Base-by-base conservation (phyloP, 2,113 vertebrate species). In the Chlorodrepanis virens region DNA sequence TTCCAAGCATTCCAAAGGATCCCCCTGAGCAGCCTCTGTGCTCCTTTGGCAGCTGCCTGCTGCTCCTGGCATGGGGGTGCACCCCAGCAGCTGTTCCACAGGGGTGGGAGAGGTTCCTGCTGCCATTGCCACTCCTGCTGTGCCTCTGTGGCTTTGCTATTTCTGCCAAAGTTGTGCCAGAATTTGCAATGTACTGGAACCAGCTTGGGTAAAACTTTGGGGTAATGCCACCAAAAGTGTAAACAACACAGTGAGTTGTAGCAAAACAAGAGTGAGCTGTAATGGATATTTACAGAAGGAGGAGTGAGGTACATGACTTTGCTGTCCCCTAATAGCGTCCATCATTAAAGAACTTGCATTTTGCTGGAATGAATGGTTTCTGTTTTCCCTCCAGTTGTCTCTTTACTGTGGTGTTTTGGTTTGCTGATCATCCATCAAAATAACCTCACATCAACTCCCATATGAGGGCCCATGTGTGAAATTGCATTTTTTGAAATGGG, bases 121-220 rank as follows among this genome's bases (percentile, higher is more conserved):
- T 83, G 49, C 44, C 10, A 11, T 0, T 8, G 28, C 18, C 25
- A 10, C 17, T 50, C 35, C 25, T 52, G 47, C 52, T 50, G 11
- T 24, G 25, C 10, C 18, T 39, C 25, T 4, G 6, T n/a, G 50
- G 7, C 5, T 35, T 81, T 70, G 33, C 6, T 54, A 1, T 19
- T 78, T 70, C 29, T 78, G 29, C 14, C 23, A 29, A 53, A 80
- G 35, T 9, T 24, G 27, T 0, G 0, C 5, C 27, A 47, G 37
- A 27, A 10, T 70, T 65, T 1, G 1, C 15, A 39, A 12, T 0
- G 0, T 8, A 13, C 13, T 67, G 10, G 11, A n/a, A 14, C 12
- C 24, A 15, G 13, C 23, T 92, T 78, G 27, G 7, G 33, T 54
- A 29, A 81, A 77, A 87, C 10, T 25, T 63, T 4, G 15, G 24